Evolutionary conservation across 2,888 invertebrate species (phyloP), one percentile per base, ranked within the genome.

Genomic region (Strigamia transsilvanica): DNA sequence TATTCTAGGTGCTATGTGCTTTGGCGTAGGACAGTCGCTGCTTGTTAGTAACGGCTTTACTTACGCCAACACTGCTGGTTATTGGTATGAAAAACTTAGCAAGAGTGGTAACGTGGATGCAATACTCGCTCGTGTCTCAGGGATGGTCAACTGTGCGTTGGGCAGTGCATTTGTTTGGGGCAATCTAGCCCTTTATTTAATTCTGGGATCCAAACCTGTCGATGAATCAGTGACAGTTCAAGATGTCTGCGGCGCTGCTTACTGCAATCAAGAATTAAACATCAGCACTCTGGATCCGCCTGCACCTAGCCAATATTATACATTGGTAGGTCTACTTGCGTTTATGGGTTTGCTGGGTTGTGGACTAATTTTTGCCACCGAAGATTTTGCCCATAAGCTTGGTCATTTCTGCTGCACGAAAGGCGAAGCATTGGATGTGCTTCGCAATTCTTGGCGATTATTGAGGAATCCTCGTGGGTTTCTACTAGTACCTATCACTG

Each of bases 81-180:
- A 66, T 66, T 66, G 61, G 61, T 66, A 23, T 6, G 23, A 18
- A 12, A 23, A 2, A 23, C 21, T 66, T 12, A 12, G 6, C 5
- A 23, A 9, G 18, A 66, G n/a, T 21, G 23, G 23, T n/a, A 66
- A 66, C 61, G 21, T 66, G 12, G 61, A 66, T 23, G 23, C 61
- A 66, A 66, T 66, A 12, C 61, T 66, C 4, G 21, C 5, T 23
- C 21, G 61, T 18, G 23, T 66, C 18, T 66, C 61, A 6, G 61
- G 61, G 18, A 66, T 66, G 18, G 23, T 66, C 21, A 66, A 66
- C 23, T 23, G 61, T 23, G 18, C 78, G n/a, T 32, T 78, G 32
- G 78, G 78, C n/a, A 32, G 78, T 18, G 78, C 34, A 13, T 78
- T 41, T 18, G 23, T 78, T 27, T 78, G 78, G 78, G 78, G 78